A percentile compares a stretch with the other conserved stretches of the same genome.
These are phyloP conservation scores for Psilopogon haemacephalus DNA, from an alignment of 2,113 vertebrate genomes.

Conservation along the genomic window DNA sequence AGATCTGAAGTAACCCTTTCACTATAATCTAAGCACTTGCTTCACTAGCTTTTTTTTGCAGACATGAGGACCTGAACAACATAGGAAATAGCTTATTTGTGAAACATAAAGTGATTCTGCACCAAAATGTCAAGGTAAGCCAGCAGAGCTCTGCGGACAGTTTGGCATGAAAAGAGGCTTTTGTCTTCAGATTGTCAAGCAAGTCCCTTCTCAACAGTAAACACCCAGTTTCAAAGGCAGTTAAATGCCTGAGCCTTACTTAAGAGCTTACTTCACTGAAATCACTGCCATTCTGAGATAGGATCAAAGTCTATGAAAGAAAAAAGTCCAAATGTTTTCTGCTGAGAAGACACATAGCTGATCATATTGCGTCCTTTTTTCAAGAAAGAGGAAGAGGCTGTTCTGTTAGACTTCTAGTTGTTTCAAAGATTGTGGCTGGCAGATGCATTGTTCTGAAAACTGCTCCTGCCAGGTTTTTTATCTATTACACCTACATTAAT, in stretches of 20 bases:
- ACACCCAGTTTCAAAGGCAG: slow-evolving; percentile 13
- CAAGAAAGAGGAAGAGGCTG: slow-evolving; percentile 31
- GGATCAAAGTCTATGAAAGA: slow-evolving; percentile 45
- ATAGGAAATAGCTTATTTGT: neutral
- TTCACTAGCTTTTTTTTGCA: neutral
- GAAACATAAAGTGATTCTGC: neutral
- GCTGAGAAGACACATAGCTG: slow-evolving; percentile 37
- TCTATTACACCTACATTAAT: slow-evolving; percentile 61
- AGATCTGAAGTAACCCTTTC: neutral
- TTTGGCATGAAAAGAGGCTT: slow-evolving; percentile 35
- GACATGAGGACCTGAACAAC: neutral
- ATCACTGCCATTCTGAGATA: neutral
- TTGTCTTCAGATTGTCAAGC: slow-evolving; percentile 23
- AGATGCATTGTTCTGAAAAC: slow-evolving; percentile 63
- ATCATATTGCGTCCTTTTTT: slow-evolving; percentile 26
- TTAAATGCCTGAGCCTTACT: slow-evolving; percentile 13
- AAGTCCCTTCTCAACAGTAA: slow-evolving; percentile 26
- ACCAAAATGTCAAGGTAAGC: neutral
- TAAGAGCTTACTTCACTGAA: slow-evolving; percentile 31
- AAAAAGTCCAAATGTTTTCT: slow-evolving; percentile 32
- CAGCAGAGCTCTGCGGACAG: neutral
- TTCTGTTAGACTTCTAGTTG: slow-evolving; percentile 47
- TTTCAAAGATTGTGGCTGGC: slow-evolving; percentile 55
- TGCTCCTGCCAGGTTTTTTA: slow-evolving; percentile 8
- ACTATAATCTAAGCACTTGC: neutral